A percentile compares a stretch with the other conserved stretches of the same genome.
phyloP scores from a whole-genome alignment of 2,797 vertebrate species.

The Lagodon rhomboides region DNA sequence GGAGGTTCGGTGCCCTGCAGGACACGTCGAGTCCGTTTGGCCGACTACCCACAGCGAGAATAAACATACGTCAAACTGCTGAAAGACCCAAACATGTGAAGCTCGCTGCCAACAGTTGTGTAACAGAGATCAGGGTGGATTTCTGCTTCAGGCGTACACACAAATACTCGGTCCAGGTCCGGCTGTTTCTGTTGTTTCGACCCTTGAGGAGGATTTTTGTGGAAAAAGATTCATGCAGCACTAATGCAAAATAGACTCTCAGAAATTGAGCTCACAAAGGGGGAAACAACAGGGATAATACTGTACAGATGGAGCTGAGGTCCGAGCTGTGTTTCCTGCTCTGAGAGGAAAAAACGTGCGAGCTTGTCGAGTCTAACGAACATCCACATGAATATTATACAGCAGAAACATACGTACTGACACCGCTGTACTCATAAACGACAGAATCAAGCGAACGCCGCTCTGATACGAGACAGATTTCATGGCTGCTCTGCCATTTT shows the following conservation, averaged over 20 bases:
- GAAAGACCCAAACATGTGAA: conserved; percentile 28
- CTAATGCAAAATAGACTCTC: conserved; percentile 45
- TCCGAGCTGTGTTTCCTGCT: conserved; percentile 37
- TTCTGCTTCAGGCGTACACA: conserved; percentile 44
- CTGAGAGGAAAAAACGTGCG: conserved; percentile 1
- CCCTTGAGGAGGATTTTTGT: conserved; percentile 57
- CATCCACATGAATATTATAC: conserved; percentile 13
- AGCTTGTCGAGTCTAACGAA: conserved; percentile 25
- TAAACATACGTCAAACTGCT: conserved; percentile 23
- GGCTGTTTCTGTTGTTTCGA: conserved; percentile 49
- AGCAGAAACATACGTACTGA: not conserved
- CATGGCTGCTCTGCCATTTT: not conserved
- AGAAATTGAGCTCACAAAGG: conserved; percentile 41
- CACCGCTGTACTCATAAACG: conserved; percentile 1
- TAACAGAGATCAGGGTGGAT: conserved; percentile 45
- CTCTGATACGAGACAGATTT: conserved; percentile 26
- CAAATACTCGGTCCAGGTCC: conserved; percentile 41
- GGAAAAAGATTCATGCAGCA: conserved; percentile 46
- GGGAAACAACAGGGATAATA: conserved; percentile 38
- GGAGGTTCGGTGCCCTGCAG: not conserved
- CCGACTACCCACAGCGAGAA: conserved; percentile 6
- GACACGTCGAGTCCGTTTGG: too few relatives aligned
- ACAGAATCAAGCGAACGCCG: not conserved
- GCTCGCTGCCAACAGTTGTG: conserved; percentile 39
- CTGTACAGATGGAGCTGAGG: conserved; percentile 43